phyloP scores from a whole-genome alignment of 1,140 invertebrate species.

The Zeugodacus cucurbitae region DNA sequence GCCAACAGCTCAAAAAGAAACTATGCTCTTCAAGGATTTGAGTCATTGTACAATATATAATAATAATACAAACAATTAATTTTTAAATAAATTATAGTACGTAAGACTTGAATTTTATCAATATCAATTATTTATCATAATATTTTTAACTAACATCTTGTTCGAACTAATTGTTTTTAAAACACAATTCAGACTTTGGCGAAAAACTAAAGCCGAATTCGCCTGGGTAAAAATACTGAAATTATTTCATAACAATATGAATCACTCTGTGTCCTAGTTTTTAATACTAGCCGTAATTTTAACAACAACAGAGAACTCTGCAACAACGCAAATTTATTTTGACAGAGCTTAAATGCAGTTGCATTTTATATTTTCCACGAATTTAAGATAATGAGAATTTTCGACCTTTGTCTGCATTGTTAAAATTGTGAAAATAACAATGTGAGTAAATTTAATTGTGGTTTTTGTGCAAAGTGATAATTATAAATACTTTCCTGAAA shows the following conservation, averaged over 20 bases:
- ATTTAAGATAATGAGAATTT: neutral
- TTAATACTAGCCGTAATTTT: neutral
- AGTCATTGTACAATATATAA: no score
- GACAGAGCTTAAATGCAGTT: neutral
- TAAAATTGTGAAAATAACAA: neutral
- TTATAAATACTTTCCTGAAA: no score
- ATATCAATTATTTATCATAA: no score
- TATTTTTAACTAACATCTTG: no score
- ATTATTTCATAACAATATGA: neutral
- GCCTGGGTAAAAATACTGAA: neutral
- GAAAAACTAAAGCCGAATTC: no score
- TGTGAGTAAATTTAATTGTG: no score
- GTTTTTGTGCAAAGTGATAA: no score
- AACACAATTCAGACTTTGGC: no score
- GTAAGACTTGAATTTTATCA: no score
- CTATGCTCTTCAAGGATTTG: no score
- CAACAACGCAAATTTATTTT: conserved; percentile 3
- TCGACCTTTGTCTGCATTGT: neutral
- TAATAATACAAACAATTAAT: neutral
- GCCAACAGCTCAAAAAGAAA: no score
- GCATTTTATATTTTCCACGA: neutral
- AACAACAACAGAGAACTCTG: neutral
- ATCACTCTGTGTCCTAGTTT: neutral
- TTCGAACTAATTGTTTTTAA: no score
- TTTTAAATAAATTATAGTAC: neutral